Evolutionary conservation across 2,113 vertebrate genomes (phyloP).

Genomic region (Glaucidium brasilianum): DNA sequence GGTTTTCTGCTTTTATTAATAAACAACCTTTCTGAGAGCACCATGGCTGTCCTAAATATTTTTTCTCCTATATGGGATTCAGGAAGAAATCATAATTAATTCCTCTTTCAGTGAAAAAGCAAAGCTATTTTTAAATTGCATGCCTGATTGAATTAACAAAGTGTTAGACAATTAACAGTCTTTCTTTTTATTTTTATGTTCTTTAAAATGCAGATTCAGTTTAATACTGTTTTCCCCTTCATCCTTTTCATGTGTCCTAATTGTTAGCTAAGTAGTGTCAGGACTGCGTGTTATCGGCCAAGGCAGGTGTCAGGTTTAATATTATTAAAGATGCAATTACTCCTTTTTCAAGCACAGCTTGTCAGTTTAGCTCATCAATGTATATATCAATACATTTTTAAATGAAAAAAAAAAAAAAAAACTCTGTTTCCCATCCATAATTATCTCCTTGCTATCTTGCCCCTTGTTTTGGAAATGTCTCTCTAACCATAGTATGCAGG

Average conservation of each 20-base stretch:
- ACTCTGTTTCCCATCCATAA: background rate
- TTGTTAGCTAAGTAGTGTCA: slow-evolving; percentile 40
- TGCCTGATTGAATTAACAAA: slow-evolving; percentile 29
- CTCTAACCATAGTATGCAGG: background rate
- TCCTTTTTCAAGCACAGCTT: slow-evolving; percentile 27
- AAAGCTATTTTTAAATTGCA: slow-evolving; percentile 55
- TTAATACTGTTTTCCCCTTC: background rate
- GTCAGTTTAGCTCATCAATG: slow-evolving; percentile 37
- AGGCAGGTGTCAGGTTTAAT: slow-evolving; percentile 66
- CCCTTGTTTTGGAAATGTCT: background rate
- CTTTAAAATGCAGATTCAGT: slow-evolving; percentile 28
- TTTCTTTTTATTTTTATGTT: slow-evolving; percentile 24
- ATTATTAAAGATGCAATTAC: slow-evolving; percentile 58
- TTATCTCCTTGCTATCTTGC: background rate
- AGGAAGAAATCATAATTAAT: slow-evolving; percentile 14
- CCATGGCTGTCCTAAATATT: background rate
- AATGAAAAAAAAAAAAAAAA: background rate
- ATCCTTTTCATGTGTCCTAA: slow-evolving; percentile 13
- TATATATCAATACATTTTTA: background rate
- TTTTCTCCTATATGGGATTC: background rate
- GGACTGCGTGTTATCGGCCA: background rate
- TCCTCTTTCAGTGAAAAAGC: slow-evolving; percentile 37
- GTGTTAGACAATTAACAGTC: slow-evolving; percentile 16
- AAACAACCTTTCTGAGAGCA: background rate
- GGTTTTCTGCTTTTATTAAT: background rate